A percentile compares a stretch with the other conserved stretches of the same genome.
phyloP scores from a whole-genome alignment of 2,113 vertebrate genomes.

The Carassius gibelio region DNA sequence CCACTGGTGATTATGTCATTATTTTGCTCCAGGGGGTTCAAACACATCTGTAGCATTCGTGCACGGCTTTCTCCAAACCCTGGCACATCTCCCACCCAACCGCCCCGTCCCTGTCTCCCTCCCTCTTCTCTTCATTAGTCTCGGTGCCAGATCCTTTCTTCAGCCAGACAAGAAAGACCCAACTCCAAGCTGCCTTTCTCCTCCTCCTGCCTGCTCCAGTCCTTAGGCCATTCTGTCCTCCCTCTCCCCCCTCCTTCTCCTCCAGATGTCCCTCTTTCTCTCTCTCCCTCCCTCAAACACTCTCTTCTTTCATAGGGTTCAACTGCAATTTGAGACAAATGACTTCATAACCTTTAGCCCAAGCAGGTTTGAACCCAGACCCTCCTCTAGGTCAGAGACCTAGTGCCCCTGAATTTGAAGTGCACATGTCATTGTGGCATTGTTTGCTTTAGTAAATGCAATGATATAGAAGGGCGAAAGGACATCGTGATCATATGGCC shows the following conservation, averaged over 20 bases:
- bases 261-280: conserved; percentile 80
- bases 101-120: conserved; percentile 76
- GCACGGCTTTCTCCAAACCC: conserved; percentile 73
- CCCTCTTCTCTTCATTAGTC: conserved; percentile 78
- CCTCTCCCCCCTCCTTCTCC: conserved; percentile 69
- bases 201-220: conserved; percentile 76
- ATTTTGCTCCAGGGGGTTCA: conserved; percentile 89
- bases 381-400: conserved; percentile 49
- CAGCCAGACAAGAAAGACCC: conserved; percentile 85
- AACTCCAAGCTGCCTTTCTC: conserved; percentile 82
- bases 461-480: neutral
- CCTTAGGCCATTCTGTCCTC: conserved; percentile 73
- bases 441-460: conserved; percentile 37
- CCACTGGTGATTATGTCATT: conserved; percentile 94
- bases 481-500: neutral
- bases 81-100: conserved; percentile 48
- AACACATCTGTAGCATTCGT: conserved; percentile 90
- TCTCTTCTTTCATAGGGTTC: conserved; percentile 65
- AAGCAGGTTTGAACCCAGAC: conserved; percentile 54
- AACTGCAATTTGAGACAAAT: conserved; percentile 65
- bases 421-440: conserved; percentile 36
- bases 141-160: conserved; percentile 81
- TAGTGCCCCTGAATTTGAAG: conserved; percentile 38
- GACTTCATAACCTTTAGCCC: conserved; percentile 70
- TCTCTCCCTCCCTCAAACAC: conserved; percentile 64